Evolutionary conservation across 2,888 invertebrate genomes (phyloP), one percentile per base, ranked within the genome.

Genomic region (Mimumesa dahlbomi): DNA sequence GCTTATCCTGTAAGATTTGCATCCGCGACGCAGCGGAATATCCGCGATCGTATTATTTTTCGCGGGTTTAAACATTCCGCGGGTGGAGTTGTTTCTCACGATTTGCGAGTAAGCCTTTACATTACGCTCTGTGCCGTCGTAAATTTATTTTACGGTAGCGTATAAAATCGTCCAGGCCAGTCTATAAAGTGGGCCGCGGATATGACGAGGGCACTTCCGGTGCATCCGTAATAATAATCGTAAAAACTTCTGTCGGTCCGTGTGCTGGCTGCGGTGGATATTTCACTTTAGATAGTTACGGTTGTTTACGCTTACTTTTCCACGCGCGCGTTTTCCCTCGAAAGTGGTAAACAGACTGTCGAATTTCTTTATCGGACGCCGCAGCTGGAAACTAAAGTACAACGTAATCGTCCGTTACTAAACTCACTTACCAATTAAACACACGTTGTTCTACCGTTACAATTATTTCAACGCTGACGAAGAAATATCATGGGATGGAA

Each of bases 91-190:
- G 16, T 40, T 40, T 40, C 40, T 40, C 18, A 18, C 16, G 40
- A 40, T 3, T 3, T 6, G 40, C 18, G 40, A 1, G 1, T 6
- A 16, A 40, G 16, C 16, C 16, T 6, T 16, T 16, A 16, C 40
- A 5, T 40, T 18, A 16, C 0, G 16, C 4, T 43, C 21, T 21
- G 13, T 13, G 43, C 11, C 34, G n/a, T 36, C 25, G 21, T 43
- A 43, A 54, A 54, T 54, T 13, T 31, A 9, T n/a, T 43, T 54
- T 54, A 54, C 43, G 43, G 19, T 2, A n/a, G 2, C 9, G 14
- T 22, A 19, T 31, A 31, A 31, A 54, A 18, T 1, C 13, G 31
- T n/a, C 25, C 14, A 3, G n/a, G 19, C 40, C 2, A 9, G 16
- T 19, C 11, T 19, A 13, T 54, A 43, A 31, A 43, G 2, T 14